phyloP scores from a whole-genome alignment of 2,888 invertebrate genomes.

The Hypercompe scribonia region DNA sequence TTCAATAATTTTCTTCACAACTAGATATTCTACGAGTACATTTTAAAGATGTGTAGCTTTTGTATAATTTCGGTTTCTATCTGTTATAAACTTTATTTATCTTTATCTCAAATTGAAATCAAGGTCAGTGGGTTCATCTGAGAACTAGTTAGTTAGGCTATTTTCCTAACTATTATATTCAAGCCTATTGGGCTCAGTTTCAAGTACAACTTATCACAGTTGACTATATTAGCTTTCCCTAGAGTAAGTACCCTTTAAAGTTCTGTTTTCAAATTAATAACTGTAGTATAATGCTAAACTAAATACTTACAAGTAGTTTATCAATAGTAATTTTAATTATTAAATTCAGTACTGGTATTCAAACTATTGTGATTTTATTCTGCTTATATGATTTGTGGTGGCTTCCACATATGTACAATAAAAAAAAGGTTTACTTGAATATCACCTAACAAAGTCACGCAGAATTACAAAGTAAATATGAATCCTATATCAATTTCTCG shows the following conservation, averaged over 20 bases:
- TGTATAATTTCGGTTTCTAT: too few species aligned
- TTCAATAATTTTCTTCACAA: too few species aligned
- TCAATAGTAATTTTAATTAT: neutral
- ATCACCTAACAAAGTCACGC: too few species aligned
- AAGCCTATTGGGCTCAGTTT: neutral
- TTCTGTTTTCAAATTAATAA: neutral
- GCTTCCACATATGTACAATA: too few species aligned
- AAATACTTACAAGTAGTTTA: neutral
- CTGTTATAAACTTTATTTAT: neutral
- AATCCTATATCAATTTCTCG: too few species aligned
- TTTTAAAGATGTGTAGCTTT: too few species aligned
- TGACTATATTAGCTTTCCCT: neutral
- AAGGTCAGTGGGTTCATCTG: neutral
- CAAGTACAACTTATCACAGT: neutral
- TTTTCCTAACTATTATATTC: neutral
- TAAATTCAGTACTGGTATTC: too few species aligned
- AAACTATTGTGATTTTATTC: neutral
- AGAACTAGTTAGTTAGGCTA: neutral
- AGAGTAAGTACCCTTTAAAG: neutral
- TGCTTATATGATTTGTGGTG: neutral
- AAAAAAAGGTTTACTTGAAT: too few species aligned
- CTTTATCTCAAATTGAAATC: neutral
- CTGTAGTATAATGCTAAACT: neutral
- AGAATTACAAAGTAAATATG: too few species aligned
- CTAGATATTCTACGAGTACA: too few species aligned